These are phyloP conservation scores for Etheostoma cragini DNA, from an alignment of 2,113 vertebrate genomes.

Conservation along the genomic window DNA sequence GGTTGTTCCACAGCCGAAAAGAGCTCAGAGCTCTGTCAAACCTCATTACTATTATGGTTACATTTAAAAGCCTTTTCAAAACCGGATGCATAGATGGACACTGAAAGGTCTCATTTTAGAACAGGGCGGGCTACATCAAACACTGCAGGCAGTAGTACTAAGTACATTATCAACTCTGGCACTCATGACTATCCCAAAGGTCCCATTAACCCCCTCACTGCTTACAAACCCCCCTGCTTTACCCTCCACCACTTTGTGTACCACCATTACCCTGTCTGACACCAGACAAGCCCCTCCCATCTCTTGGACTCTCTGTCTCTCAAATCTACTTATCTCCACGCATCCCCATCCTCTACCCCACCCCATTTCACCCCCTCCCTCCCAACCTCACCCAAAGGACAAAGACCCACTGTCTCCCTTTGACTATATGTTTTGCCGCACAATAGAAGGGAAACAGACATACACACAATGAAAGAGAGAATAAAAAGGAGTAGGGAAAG, in stretches of 20 bases:
- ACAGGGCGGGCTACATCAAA: conserved; percentile 11
- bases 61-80: conserved; percentile 53
- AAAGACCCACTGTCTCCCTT: conserved; percentile 75
- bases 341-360: conserved; percentile 38
- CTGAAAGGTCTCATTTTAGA: conserved; percentile 9
- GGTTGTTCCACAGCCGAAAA: conserved; percentile 34
- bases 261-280: conserved; percentile 47
- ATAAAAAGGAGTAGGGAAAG: conserved; percentile 19
- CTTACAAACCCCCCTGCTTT: conserved; percentile 24
- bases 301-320: conserved; percentile 9
- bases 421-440: conserved; percentile 52
- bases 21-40: conserved; percentile 34
- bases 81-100: conserved; percentile 21
- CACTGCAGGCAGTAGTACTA: conserved; percentile 20
- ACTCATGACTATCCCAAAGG: conserved; percentile 52
- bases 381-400: conserved; percentile 64
- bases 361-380: conserved; percentile 48
- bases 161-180: conserved; percentile 34
- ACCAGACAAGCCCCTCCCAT: conserved; percentile 59
- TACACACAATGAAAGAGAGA: conserved; percentile 56
- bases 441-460: conserved; percentile 60
- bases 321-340: conserved; percentile 47
- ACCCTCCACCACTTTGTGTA: conserved; percentile 36
- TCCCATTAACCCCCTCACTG: conserved; percentile 62
- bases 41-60: conserved; percentile 35